Conservation (phyloP, 2,113 vertebrate genomes). For the Benitochromis conjunctus region DNA sequence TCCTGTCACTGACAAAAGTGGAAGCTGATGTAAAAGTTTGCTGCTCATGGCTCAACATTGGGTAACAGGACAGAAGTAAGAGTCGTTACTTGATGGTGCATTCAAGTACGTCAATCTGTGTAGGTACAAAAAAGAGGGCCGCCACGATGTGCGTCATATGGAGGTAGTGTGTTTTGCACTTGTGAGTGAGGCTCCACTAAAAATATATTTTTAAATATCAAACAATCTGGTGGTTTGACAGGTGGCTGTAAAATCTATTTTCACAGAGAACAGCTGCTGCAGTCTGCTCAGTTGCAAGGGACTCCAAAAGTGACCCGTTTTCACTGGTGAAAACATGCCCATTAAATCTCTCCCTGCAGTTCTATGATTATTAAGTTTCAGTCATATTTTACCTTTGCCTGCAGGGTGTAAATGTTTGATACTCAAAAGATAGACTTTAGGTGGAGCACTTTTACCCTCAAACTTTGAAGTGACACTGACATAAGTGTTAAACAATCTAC, state of each 20-base stretch:
- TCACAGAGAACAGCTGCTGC: neutral
- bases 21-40: neutral
- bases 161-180: slow-evolving; percentile 52
- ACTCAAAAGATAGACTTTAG: slow-evolving; percentile 33
- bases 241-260: slow-evolving; percentile 29
- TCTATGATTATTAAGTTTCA: neutral
- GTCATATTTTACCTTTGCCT: neutral
- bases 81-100: neutral
- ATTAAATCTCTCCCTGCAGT: neutral
- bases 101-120: neutral
- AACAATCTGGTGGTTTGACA: slow-evolving; percentile 26
- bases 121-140: neutral
- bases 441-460: slow-evolving; percentile 37
- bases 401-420: slow-evolving; percentile 11
- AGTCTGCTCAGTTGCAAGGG: neutral
- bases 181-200: slow-evolving; percentile 35
- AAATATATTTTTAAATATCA: slow-evolving; percentile 53
- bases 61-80: neutral
- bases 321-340: neutral
- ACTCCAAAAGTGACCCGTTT: neutral
- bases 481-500: slow-evolving; percentile 47
- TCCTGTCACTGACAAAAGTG: neutral
- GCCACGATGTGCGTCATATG: slow-evolving; percentile 40
- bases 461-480: slow-evolving; percentile 26
- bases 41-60: neutral